A percentile compares a stretch with the other conserved stretches of the same genome.
These are phyloP conservation scores for Pachyrhynchus sulphureomaculatus DNA, from an alignment of 1,140 invertebrate genomes.

Conservation along the genomic window DNA sequence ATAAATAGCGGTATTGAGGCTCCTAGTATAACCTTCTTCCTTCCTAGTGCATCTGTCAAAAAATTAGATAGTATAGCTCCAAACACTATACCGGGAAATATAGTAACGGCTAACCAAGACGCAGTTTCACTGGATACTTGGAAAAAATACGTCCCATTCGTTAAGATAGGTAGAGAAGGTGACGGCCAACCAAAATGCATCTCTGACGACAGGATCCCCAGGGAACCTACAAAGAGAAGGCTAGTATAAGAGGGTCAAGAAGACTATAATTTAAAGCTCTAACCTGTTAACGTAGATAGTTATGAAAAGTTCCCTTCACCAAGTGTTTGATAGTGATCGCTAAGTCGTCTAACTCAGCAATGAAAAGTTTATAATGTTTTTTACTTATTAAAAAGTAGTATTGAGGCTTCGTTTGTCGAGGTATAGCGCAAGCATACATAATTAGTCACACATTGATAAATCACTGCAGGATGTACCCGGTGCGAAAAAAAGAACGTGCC, in stretches of 20 bases:
- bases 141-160: slow-evolving; percentile 35
- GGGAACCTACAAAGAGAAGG: slow-evolving; percentile 31
- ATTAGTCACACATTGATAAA: too few species aligned
- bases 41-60: slow-evolving; percentile 59
- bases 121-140: slow-evolving; percentile 49
- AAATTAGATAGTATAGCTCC: slow-evolving; percentile 54
- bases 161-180: slow-evolving; percentile 38
- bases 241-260: not conserved
- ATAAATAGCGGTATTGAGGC: slow-evolving; percentile 62
- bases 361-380: too few species aligned
- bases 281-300: too few species aligned
- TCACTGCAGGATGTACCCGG: too few species aligned
- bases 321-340: too few species aligned
- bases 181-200: slow-evolving; percentile 50
- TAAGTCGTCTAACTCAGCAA: too few species aligned
- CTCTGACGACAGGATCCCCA: slow-evolving; percentile 40
- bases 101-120: slow-evolving; percentile 61
- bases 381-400: too few species aligned
- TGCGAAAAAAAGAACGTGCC: too few species aligned
- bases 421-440: too few species aligned
- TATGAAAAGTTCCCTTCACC: too few species aligned
- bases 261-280: too few species aligned
- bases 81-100: slow-evolving; percentile 52
- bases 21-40: slow-evolving; percentile 65
- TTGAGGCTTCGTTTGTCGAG: too few species aligned